Evolutionary conservation across 2,888 invertebrate species (phyloP), one percentile per base, ranked within the genome.

Genomic region (Caenorhabditis panamensis): DNA sequence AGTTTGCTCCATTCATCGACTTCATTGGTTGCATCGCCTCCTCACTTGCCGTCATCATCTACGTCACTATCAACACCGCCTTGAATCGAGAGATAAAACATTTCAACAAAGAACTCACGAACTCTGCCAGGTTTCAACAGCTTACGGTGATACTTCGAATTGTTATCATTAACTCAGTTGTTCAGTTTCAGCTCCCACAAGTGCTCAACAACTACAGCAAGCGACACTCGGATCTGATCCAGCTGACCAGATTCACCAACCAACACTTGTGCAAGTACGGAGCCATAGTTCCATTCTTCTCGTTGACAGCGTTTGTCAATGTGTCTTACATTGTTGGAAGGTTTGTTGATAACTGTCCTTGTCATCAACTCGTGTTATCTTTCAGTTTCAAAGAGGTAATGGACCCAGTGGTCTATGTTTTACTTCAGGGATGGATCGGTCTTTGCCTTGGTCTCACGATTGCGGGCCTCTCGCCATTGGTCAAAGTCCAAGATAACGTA

Each of bases 101-200:
- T 66, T 81, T 81, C 62, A 81, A 81, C 37, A 77, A 81, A 36
- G 81, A 81, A 51, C 49, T 81, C 44, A 68, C 67, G 8, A 81
- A 81, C 37, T 69, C 77, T 26, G 76, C 72, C 0, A 54, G 81
- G 28, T 81, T 81, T 47, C 81, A 81, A 64, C 81, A 81, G 37
- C 53, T 79, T 4, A 72, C 79, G 24, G 67, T 71, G 11, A 54
- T 36, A 22, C 31, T 22, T 20, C 4, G 6, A 1, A 18, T 20
- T 22, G 1, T 24, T 16, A 3, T 64, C 24, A n/a, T n/a, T n/a
- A n/a, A n/a, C n/a, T n/a, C n/a, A n/a, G n/a, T 1, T 59, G 6
- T 0, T 28, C n/a, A 18, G 13, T 73, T 80, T 37, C 76, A 80
- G 80, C 71, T 77, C 1, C 81, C 81, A 0, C 61, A 81, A 61